Conservation (phyloP, 1,140 invertebrate species). For the Polypedilum vanderplanki region DNA sequence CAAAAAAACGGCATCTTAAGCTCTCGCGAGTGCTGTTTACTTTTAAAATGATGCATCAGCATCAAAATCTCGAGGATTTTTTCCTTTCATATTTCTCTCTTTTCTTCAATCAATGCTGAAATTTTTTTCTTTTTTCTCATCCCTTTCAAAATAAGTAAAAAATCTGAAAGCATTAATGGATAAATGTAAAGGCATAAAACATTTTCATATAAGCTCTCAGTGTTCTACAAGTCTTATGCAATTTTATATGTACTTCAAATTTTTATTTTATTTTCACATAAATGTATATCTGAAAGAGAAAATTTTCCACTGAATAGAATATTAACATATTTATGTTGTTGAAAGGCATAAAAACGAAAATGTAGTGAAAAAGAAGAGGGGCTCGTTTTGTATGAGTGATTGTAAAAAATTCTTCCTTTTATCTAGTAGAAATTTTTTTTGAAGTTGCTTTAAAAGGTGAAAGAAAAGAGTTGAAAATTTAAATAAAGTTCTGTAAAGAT, state of each 20-base stretch:
- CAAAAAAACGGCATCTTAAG: no score
- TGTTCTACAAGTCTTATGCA: not conserved
- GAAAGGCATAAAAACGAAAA: not conserved
- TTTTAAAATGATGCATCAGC: not conserved
- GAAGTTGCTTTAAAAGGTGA: not conserved
- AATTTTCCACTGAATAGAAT: constrained; percentile 14
- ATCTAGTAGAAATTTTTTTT: not conserved
- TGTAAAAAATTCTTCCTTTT: not conserved
- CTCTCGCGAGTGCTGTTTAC: not conserved
- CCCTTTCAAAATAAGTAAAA: not conserved
- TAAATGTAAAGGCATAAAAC: constrained; percentile 22
- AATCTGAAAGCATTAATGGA: constrained; percentile 23
- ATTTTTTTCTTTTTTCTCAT: not conserved
- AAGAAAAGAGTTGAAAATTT: not conserved
- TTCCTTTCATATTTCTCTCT: not conserved
- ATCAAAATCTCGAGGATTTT: not conserved
- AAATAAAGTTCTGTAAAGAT: no score
- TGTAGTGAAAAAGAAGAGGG: not conserved
- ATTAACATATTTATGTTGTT: constrained; percentile 19
- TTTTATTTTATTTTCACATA: constrained; percentile 8
- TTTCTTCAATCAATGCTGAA: not conserved
- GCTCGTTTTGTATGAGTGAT: not conserved
- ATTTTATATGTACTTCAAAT: not conserved
- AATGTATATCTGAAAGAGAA: not conserved
- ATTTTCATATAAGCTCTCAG: constrained; percentile 16